Evolutionary conservation across 1,140 invertebrate genomes (phyloP).

Genomic region (Rhyacophila brunnea): DNA sequence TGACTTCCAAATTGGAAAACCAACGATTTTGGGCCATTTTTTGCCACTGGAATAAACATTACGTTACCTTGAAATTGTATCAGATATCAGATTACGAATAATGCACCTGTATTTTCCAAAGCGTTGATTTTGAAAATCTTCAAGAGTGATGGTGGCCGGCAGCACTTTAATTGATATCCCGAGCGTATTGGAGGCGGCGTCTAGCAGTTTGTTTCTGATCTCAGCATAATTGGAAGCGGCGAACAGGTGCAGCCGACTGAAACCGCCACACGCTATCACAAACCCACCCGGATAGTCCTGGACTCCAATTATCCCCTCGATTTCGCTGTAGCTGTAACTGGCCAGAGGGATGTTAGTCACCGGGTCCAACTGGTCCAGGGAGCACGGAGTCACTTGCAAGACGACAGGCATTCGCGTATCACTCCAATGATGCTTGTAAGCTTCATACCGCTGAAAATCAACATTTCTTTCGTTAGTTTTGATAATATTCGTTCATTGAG

Average conservation of each 20-base stretch:
- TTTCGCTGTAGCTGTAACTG: constrained; percentile 92
- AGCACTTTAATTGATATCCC: constrained; percentile 81
- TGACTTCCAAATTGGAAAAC: too few species aligned
- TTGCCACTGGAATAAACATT: too few species aligned
- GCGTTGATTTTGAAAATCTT: constrained; percentile 81
- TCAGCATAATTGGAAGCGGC: constrained; percentile 79
- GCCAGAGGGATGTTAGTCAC: constrained; percentile 76
- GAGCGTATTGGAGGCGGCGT: constrained; percentile 75
- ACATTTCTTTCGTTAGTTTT: too few species aligned
- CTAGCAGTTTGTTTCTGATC: constrained; percentile 81
- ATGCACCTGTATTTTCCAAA: constrained; percentile 86
- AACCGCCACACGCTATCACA: constrained; percentile 83
- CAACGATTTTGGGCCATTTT: too few species aligned
- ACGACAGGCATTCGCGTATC: constrained; percentile 83
- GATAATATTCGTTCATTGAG: too few species aligned
- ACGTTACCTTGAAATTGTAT: too few species aligned
- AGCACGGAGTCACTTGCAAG: constrained; percentile 85
- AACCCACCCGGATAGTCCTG: constrained; percentile 79
- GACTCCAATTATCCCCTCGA: constrained; percentile 66
- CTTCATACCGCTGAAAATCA: constrained; percentile 76
- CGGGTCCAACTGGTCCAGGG: constrained; percentile 87
- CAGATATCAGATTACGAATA: too few species aligned
- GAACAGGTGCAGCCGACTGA: constrained; percentile 88
- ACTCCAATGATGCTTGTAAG: constrained; percentile 95
- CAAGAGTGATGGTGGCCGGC: constrained; percentile 77